Conservation (phyloP, 2,888 invertebrate species). For the Lasioglossum calceatum region DNA sequence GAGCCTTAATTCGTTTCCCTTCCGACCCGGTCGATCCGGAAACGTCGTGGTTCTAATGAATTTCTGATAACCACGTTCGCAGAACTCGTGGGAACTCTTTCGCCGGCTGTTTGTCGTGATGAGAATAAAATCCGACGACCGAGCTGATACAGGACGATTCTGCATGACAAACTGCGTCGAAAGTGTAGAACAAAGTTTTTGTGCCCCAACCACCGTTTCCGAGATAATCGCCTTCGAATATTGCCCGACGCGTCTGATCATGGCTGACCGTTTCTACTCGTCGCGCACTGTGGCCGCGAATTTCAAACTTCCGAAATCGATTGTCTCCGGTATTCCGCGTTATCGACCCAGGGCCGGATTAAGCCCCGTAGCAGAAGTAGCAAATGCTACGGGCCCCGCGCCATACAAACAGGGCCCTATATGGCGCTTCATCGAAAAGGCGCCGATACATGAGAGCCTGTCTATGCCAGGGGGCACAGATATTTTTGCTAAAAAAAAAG, state of each 20-base stretch:
- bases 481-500: too few species aligned
- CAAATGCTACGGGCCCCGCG: too few species aligned
- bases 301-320: neutral
- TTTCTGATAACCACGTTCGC: neutral
- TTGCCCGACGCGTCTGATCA: neutral
- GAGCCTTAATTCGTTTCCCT: neutral
- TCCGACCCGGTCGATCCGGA: neutral
- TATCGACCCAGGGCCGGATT: neutral
- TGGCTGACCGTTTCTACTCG: neutral
- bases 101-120: neutral
- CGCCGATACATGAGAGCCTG: too few species aligned
- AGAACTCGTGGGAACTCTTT: neutral
- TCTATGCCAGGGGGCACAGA: too few species aligned
- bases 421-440: too few species aligned
- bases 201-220: neutral
- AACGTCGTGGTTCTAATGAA: neutral
- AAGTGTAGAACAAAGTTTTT: neutral
- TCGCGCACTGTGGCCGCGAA: too few species aligned
- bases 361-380: too few species aligned
- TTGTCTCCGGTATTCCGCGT: neutral
- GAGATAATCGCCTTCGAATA: neutral
- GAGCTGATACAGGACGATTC: neutral
- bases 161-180: neutral
- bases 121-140: neutral
- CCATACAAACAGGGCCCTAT: too few species aligned